Evolutionary conservation across 2,888 invertebrate genomes (phyloP), one percentile per base, ranked within the genome.

Genomic region (Dryococelus australis): DNA sequence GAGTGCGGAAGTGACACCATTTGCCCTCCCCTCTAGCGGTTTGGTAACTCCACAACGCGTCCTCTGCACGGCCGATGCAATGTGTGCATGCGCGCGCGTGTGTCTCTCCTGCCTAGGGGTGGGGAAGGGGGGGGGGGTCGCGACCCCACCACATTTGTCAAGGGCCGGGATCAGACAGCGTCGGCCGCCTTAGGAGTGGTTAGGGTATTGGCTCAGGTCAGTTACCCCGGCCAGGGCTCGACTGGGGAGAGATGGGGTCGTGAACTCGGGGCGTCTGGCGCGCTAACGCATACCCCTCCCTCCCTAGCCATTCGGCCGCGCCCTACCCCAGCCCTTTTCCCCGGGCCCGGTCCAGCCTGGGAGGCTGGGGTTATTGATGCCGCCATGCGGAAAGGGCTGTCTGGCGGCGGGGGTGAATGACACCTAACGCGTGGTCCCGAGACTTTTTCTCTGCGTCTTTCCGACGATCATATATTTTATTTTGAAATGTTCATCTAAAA

Each of bases 321-420:
- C 65, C 65, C 65, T 65, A 65, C 65, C 24, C 65, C 20, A n/a
- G 20, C 65, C 65, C n/a, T 65, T 65, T 65, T n/a, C 65, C 65
- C 65, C 24, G 65, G 65, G 24, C 65, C 24, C 24, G 65, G 65
- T 65, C 65, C 65, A 65, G 65, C 24, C 65, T 65, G 65, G 65
- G 65, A 65, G 65, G 65, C 65, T 65, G 65, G 65, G 65, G 65
- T 65, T 65, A 65, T 65, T 65, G 65, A 65, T 65, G 65, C 65
- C 20, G 65, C 65, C 65, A 8, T 65, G n/a, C 24, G 8, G 47
- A 47, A 47, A 24, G 65, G 24, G 0, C 51, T 51, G 51, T 20
- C 13, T 12, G 65, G 65, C 1, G 8, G 24, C 12, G 24, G 65
- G 65, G 65, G 65, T 65, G 65, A 65, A 65, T 6, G 65, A 65